A percentile compares a stretch with the other conserved stretches of the same genome.
These are phyloP conservation scores for Sphaeramia orbicularis DNA, from an alignment of 2,797 vertebrate species.

Conservation along the genomic window DNA sequence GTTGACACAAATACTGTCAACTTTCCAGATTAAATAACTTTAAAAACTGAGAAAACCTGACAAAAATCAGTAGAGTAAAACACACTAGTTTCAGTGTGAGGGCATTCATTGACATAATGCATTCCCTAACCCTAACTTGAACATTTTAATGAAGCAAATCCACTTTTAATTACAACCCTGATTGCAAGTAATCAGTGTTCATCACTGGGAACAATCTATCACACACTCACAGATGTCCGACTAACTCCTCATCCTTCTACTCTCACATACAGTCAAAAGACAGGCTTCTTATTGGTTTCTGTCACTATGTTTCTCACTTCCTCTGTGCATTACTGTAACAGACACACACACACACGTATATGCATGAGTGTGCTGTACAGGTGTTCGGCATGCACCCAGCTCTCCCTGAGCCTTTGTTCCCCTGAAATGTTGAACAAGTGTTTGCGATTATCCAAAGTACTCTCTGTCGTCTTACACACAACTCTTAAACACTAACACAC, in stretches of 20 bases:
- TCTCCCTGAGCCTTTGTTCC: constrained; percentile 9
- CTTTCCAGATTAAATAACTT: too few species aligned
- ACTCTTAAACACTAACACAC: constrained; percentile 14
- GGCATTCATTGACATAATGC: constrained; percentile 4
- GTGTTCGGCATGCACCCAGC: constrained; percentile 19
- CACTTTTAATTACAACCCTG: constrained; percentile 55
- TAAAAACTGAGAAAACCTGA: too few species aligned
- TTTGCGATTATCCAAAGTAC: constrained; percentile 36
- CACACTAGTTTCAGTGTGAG: neutral
- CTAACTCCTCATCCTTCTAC: neutral
- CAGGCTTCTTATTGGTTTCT: neutral
- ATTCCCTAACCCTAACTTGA: constrained; percentile 4
- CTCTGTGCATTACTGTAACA: neutral
- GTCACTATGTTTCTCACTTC: neutral
- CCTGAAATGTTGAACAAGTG: constrained; percentile 46
- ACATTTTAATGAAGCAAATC: constrained; percentile 46
- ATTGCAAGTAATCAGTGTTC: constrained; percentile 54
- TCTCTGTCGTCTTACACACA: neutral
- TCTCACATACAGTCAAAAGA: neutral
- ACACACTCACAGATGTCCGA: constrained; percentile 1
- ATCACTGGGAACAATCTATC: constrained; percentile 36
- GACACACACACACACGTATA: neutral
- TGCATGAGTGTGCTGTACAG: constrained; percentile 22
- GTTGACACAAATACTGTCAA: too few species aligned
- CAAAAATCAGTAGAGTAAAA: neutral